Base-by-base conservation (phyloP, 1,140 invertebrate genomes). In the Mesaphorura yosii region DNA sequence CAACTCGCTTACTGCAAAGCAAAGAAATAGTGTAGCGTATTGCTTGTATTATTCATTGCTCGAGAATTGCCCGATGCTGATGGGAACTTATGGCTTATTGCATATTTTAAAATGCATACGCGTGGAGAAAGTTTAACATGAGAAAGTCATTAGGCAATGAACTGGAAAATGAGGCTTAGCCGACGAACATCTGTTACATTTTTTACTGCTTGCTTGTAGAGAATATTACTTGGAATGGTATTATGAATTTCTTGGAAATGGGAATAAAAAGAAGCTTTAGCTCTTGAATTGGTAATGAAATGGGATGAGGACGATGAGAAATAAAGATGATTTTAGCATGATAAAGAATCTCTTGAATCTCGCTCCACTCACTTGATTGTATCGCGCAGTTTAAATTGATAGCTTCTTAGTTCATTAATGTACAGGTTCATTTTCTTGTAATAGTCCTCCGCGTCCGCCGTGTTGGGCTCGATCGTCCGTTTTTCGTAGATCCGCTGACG, bases 391-490 rank as follows among this genome's bases (percentile, higher is more conserved):
- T 61, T 55, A 14, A 45, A 29, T 55, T 68, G 64, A 34, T 61
- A 66, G 6, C 39, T 52, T 19, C 62, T 44, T 23, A 70, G 56
- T 20, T 65, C 60, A 12, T 63, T 55, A 49, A 68, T 59, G 53
- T 65, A 68, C 2, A 38, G 40, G 4, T 63, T 56, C 66, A 67
- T 67, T 15, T 55, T 57, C 5, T 51, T 47, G 57, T 59, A 69
- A 53, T 68, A 69, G 17, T 53, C 55, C 10, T 23, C 27, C 14
- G 54, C 58, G 37, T 60, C 59, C 22, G 62, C 54, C 15, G 56
- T 40, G 44, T 57, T 58, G 27, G 65, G 62, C 17, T 53, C 53
- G 46, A 51, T 48, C 19, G n/a, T 39, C 17, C 39, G 26, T 49
- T 65, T 66, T 17, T 40, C 19, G 48, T 66, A 65, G n/a, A 66